Conservation (phyloP, 2,113 vertebrate species). For the Oreochromis niloticus region DNA sequence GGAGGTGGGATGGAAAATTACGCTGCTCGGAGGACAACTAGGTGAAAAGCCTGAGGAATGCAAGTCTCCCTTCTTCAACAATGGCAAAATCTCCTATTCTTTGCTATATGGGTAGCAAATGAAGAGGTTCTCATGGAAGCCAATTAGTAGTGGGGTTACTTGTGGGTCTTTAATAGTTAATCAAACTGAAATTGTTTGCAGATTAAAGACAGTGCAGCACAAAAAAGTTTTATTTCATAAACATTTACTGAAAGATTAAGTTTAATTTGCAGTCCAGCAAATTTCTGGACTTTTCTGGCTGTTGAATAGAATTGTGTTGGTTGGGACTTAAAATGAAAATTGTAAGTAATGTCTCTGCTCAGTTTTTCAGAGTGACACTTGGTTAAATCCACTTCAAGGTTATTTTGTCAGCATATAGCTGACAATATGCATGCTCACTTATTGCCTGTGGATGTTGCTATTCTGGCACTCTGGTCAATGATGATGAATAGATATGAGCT, state of each 20-base stretch:
- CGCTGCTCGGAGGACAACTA: neutral
- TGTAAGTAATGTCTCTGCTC: neutral
- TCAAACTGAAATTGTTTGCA: neutral
- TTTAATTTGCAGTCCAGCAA: neutral
- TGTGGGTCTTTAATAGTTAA: neutral
- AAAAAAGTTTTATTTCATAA: neutral
- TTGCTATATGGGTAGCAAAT: neutral
- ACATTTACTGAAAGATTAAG: neutral
- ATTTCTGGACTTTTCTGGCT: neutral
- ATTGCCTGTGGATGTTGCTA: neutral
- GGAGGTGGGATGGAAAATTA: conserved; percentile 67
- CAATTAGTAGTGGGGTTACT: neutral
- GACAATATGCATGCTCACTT: neutral
- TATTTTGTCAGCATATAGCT: neutral
- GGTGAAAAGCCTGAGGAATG: conserved; percentile 30
- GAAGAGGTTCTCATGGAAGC: neutral
- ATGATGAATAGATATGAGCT: neutral
- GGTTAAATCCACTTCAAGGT: neutral
- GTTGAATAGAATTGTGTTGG: neutral
- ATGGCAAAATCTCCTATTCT: neutral
- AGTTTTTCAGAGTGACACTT: neutral
- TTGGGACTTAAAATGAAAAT: neutral
- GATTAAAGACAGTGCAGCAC: fast-evolving
- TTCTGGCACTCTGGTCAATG: neutral
- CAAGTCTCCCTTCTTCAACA: neutral